A percentile compares a stretch with the other conserved stretches of the same genome.
These are phyloP conservation scores for Propithecus deckenii DNA, from an alignment of 2,797 vertebrate species.

Conservation along the genomic window DNA sequence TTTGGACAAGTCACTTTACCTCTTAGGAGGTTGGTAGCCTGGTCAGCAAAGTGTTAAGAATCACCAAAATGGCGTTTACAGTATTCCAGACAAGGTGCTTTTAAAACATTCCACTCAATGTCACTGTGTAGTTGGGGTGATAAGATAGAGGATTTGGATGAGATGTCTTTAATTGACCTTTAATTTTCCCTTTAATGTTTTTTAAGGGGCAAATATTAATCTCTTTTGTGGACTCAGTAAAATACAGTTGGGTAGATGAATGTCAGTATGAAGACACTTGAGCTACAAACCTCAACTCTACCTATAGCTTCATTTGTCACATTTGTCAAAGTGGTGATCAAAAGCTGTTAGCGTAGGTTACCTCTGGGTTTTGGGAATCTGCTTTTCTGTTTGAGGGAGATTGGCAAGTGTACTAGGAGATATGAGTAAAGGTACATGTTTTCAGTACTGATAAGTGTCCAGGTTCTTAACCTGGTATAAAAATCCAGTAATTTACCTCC, in stretches of 20 bases:
- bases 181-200: not conserved
- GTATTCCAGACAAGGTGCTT: not conserved
- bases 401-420: not conserved
- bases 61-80: not conserved
- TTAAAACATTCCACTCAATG: not conserved
- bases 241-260: not conserved
- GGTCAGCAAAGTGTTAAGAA: not conserved
- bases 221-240: not conserved
- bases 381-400: not conserved
- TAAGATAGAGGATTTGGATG: not conserved
- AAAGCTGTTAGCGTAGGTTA: not conserved
- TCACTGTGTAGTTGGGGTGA: not conserved
- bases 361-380: not conserved
- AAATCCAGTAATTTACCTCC: not conserved
- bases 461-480: constrained; percentile 20
- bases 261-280: not conserved
- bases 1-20: not conserved
- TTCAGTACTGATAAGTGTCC: not conserved
- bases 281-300: not conserved
- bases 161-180: not conserved
- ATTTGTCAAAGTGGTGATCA: constrained; percentile 25
- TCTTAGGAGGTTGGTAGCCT: not conserved
- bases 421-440: not conserved
- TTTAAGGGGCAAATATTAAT: not conserved
- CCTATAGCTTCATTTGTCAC: not conserved